Evolutionary conservation across 2,797 vertebrate genomes (phyloP).

Genomic region (Squalus acanthias): DNA sequence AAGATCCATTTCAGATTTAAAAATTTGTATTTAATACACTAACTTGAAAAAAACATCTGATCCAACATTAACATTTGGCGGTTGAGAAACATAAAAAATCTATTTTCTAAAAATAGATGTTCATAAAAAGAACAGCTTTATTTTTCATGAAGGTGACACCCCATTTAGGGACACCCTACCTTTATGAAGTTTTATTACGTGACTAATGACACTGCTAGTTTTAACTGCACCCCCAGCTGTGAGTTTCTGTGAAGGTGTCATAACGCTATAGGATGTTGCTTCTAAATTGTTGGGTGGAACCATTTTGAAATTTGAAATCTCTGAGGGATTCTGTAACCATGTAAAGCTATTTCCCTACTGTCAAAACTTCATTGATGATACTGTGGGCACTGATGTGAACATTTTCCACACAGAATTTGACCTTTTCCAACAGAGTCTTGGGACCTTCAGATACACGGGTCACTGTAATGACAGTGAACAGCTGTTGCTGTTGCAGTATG

Average conservation of each 20-base stretch:
- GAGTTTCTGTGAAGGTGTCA: background rate
- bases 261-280: background rate
- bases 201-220: background rate
- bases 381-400: background rate
- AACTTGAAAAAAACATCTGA: background rate
- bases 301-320: background rate
- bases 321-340: background rate
- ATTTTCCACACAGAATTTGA: background rate
- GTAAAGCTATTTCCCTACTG: background rate
- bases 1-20: background rate
- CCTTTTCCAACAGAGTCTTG: background rate
- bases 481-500: background rate
- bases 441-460: background rate
- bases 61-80: background rate
- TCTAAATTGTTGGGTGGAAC: too few relatives aligned
- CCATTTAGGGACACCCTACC: background rate
- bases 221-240: background rate
- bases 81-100: background rate
- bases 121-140: background rate
- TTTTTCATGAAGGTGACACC: background rate
- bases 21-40: background rate
- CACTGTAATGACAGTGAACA: background rate
- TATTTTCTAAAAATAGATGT: background rate
- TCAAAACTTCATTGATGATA: background rate
- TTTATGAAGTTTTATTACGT: background rate